A percentile compares a stretch with the other conserved stretches of the same genome.
phyloP scores from a whole-genome alignment of 1,140 invertebrate genomes.

The Drosophila melanica region DNA sequence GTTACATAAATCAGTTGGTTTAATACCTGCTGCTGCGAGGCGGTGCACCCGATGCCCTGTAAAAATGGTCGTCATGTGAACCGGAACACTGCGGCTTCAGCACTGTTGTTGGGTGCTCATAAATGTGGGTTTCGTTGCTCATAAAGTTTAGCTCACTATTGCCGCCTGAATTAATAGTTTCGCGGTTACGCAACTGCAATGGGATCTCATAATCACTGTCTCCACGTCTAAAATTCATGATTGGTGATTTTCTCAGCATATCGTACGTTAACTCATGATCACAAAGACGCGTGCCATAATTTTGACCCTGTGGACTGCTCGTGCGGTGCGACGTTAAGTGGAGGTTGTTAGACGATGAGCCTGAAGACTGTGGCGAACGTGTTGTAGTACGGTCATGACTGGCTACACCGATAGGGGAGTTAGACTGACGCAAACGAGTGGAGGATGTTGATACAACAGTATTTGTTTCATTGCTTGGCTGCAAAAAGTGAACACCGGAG shows the following conservation, averaged over 20 bases:
- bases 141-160: constrained; percentile 81
- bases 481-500: constrained; percentile 53
- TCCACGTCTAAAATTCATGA: constrained; percentile 74
- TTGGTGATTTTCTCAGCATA: constrained; percentile 70
- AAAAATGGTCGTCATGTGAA: constrained; percentile 61
- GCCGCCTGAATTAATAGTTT: constrained; percentile 78
- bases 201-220: constrained; percentile 70
- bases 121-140: constrained; percentile 77
- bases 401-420: constrained; percentile 39
- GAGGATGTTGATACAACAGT: constrained; percentile 15
- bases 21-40: constrained; percentile 78
- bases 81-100: constrained; percentile 59
- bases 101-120: constrained; percentile 74
- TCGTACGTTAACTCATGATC: constrained; percentile 83
- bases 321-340: constrained; percentile 56
- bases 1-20: constrained; percentile 12
- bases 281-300: constrained; percentile 78
- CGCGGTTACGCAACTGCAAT: constrained; percentile 64
- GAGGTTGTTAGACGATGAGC: constrained; percentile 72
- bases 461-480: constrained; percentile 40
- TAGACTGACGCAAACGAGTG: constrained; percentile 50
- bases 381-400: constrained; percentile 48
- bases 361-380: constrained; percentile 75
- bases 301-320: constrained; percentile 67
- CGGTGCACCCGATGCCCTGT: constrained; percentile 42